Base-by-base conservation (phyloP, 2,888 invertebrate species). In the Meiosimyza decipiens region DNA sequence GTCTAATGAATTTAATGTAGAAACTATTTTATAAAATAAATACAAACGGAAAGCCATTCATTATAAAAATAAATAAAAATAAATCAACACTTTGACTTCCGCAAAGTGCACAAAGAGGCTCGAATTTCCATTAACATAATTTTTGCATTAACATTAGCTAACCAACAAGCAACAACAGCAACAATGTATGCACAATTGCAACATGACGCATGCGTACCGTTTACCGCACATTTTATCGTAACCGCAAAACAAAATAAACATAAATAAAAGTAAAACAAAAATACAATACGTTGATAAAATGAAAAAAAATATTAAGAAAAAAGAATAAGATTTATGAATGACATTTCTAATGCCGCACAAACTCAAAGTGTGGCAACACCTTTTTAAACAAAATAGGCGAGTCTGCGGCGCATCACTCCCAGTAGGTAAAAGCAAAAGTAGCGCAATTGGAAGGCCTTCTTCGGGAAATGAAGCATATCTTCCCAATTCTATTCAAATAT, bases 341-440 rank as follows among this genome's bases (percentile, higher is more conserved):
- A 63, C 54, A 52, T 52, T 62, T 60, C 40, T 40, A 70, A 54
- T 63, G 62, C 63, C 33, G 22, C 33, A 62, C 69, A 40, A 69
- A 16, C 16, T 51, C 62, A 49, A 70, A 70, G 62, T 54, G 63
- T 70, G 70, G 62, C 54, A 69, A 51, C 49, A 63, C 70, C 62
- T 52, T 63, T 47, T n/a, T 5, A 6, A 40, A 40, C 40, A 40
- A 40, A 57, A 50, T 49, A 16, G 22, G 6, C 9, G 13, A 16
- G 47, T 6, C 2, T 15, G 15, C 55, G 54, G n/a, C 57, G 18
- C 49, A 49, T n/a, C 4, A 28, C 51, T 6, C 33, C n/a, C 60
- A 40, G 40, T 28, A 28, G 5, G 40, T 28, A 28, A 28, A 28
- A 28, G 28, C 3, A 28, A 4, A 28, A 28, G 4, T 28, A 28